A percentile compares a stretch with the other conserved stretches of the same genome.
Evolutionary conservation across 2,888 invertebrate species (phyloP).

Genomic region (Campopleginae sp.): DNA sequence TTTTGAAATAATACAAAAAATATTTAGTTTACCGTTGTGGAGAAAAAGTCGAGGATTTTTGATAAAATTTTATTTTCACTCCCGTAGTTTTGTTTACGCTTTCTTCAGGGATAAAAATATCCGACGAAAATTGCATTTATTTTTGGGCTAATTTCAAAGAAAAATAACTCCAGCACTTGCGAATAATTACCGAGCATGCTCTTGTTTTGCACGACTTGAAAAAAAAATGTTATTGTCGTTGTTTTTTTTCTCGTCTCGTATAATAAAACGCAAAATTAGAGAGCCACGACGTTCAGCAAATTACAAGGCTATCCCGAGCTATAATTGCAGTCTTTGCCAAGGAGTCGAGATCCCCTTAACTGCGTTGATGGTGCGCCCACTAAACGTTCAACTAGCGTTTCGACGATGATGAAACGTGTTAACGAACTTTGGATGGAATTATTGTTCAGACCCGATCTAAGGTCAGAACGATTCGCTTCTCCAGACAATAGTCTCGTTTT

Average conservation of each 20-base stretch:
- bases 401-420: constrained; percentile 13
- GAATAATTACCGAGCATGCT: neutral
- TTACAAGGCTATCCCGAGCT: constrained; percentile 37
- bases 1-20: too few relatives aligned
- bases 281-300: constrained; percentile 26
- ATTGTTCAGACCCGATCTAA: neutral
- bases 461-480: constrained; percentile 6
- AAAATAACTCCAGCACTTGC: neutral
- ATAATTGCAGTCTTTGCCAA: constrained; percentile 25
- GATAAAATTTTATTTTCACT: too few relatives aligned
- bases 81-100: neutral
- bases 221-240: constrained; percentile 2
- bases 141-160: neutral
- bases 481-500: neutral
- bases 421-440: constrained; percentile 2
- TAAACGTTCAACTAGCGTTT: constrained; percentile 22
- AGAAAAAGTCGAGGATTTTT: too few relatives aligned
- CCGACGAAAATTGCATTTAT: neutral
- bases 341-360: neutral
- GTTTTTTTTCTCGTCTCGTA: constrained; percentile 21
- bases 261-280: constrained; percentile 41
- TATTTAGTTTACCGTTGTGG: too few relatives aligned
- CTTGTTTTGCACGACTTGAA: neutral
- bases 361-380: constrained; percentile 5
- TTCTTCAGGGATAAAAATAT: neutral